phyloP scores from a whole-genome alignment of 2,888 invertebrate species.

The Agriopis aurantiaria region DNA sequence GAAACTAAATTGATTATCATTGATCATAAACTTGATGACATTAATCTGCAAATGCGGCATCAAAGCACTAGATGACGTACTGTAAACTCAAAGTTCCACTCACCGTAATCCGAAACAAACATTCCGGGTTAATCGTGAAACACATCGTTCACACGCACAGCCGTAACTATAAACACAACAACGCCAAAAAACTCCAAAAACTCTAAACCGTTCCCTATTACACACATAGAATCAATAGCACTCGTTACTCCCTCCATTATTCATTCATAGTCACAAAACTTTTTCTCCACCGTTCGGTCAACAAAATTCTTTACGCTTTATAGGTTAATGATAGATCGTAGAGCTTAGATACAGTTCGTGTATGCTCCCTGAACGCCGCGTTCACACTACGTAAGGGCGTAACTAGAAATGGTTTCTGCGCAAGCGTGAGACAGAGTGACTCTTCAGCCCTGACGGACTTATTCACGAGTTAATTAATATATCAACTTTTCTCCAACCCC shows the following conservation, averaged over 20 bases:
- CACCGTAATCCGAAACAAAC: constrained; percentile 71
- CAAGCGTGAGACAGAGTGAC: constrained; percentile 81
- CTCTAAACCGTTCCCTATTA: constrained; percentile 44
- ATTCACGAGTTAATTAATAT: constrained; percentile 85
- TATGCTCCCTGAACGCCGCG: constrained; percentile 63
- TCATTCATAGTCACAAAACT: constrained; percentile 63
- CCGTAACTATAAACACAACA: constrained; percentile 60
- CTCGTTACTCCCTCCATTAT: constrained; percentile 51
- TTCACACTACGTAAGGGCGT: constrained; percentile 79
- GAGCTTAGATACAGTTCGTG: constrained; percentile 57
- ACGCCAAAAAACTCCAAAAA: constrained; percentile 52
- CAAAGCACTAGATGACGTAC: constrained; percentile 5
- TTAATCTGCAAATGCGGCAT: not conserved
- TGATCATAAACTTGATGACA: not conserved
- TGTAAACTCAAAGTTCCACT: constrained; percentile 50
- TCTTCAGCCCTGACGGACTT: constrained; percentile 80
- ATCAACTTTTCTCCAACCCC: constrained; percentile 81
- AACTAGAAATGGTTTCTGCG: constrained; percentile 70
- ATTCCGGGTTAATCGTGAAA: constrained; percentile 68
- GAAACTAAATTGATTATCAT: too few relatives aligned
- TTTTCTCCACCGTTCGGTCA: constrained; percentile 58
- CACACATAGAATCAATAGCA: constrained; percentile 49
- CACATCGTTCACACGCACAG: constrained; percentile 72
- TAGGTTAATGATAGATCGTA: constrained; percentile 64
- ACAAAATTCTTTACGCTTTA: constrained; percentile 58